These are phyloP conservation scores for Phasia obesa DNA, from an alignment of 2,888 invertebrate species.

Conservation along the genomic window DNA sequence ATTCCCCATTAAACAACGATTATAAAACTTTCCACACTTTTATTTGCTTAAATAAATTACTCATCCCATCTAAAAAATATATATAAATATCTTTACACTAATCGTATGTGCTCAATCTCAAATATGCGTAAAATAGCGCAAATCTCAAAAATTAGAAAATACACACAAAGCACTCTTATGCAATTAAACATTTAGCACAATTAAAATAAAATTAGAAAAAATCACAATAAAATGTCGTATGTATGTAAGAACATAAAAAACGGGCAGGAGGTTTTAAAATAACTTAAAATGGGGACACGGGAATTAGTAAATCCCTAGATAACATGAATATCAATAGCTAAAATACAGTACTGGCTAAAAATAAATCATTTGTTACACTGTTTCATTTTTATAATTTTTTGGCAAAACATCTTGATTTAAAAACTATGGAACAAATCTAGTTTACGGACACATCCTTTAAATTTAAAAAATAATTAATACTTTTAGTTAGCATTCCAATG, in stretches of 20 bases:
- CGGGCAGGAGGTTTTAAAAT: slow-evolving; percentile 39
- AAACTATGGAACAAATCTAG: no score
- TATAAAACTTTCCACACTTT: no score
- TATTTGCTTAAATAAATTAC: not conserved
- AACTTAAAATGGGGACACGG: slow-evolving; percentile 35
- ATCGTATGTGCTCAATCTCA: not conserved
- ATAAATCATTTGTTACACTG: no score
- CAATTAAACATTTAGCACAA: slow-evolving; percentile 48
- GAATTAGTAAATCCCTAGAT: slow-evolving; percentile 52
- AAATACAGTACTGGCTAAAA: not conserved
- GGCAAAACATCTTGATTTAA: no score
- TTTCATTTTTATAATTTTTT: no score
- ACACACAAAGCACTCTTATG: not conserved
- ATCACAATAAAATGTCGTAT: not conserved
- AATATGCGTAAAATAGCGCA: not conserved
- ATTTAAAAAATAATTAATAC: no score
- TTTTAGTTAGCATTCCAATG: no score
- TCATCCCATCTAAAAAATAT: no score
- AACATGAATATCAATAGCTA: not conserved
- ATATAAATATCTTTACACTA: not conserved
- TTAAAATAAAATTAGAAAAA: slow-evolving; percentile 37
- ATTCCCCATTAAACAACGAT: no score
- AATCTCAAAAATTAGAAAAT: not conserved
- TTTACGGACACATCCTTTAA: no score
- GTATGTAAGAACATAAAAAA: not conserved